Percentiles rank a stretch among this genome's conserved stretches.
Evolutionary conservation across 2,888 invertebrate genomes (phyloP).

Genomic region (Macaria liturata): DNA sequence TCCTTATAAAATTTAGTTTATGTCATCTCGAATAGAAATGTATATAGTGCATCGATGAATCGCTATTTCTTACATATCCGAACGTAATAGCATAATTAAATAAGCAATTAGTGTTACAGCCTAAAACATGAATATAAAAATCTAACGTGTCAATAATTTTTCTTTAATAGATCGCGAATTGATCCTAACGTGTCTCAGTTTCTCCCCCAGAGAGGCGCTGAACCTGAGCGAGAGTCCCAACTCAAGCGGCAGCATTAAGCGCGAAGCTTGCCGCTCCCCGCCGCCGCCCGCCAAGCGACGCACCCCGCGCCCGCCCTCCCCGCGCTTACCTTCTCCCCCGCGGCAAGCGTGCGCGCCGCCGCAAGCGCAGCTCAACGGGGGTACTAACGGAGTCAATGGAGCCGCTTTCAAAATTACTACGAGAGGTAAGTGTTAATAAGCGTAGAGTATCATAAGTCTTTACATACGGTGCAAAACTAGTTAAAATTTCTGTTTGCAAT

Average conservation of each 20-base stretch:
- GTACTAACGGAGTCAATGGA: conserved; percentile 66
- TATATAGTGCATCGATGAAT: no score
- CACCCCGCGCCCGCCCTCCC: conserved; percentile 62
- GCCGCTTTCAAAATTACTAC: conserved; percentile 95
- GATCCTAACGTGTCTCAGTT: conserved; percentile 25
- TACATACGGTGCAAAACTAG: no score
- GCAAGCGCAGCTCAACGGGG: conserved; percentile 34
- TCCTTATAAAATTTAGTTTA: no score
- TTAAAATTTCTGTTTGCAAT: no score
- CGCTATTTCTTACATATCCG: no score
- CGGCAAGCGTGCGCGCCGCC: conserved; percentile 39
- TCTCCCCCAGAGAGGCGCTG: conserved; percentile 88
- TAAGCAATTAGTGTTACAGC: no score
- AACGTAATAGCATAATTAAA: no score
- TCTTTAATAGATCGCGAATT: neutral
- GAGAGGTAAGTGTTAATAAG: conserved; percentile 81
- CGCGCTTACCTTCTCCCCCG: conserved; percentile 51
- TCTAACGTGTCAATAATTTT: no score
- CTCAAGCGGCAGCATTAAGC: conserved; percentile 66
- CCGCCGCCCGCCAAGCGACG: conserved; percentile 86
- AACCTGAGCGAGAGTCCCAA: conserved; percentile 88
- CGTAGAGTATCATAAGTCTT: no score
- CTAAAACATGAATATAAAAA: no score
- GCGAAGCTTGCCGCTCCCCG: conserved; percentile 76
- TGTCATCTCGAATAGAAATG: no score